Evolutionary conservation across 1,140 invertebrate species (phyloP), one percentile per base, ranked within the genome.

Genomic region (Drosophila pallidifrons): DNA sequence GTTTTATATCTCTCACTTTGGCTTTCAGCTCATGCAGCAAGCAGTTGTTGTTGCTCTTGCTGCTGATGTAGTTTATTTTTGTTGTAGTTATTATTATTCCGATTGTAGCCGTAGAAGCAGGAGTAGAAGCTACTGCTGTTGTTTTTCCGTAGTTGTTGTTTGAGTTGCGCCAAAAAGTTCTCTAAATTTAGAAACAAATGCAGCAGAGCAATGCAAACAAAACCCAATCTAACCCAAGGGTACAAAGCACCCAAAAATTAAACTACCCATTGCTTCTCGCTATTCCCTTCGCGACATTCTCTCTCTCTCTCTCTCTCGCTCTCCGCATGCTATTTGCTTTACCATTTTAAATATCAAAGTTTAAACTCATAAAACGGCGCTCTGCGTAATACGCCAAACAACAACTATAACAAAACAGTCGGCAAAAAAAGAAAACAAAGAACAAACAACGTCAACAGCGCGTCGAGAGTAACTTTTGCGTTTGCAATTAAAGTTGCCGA

Each of bases 271-370:
- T 45, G 16, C 2, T 11, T 15, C 1, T 13, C 32, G 3, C 3
- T 13, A 15, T 5, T 35, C 5, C n/a, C 2, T 28, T 8, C 16
- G 3, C 30, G 5, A 1, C 58, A 20, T n/a, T 28, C 25, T 4
- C n/a, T 8, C 38, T 25, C 25, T 4, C n/a, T 8, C 38, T 25
- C 20, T 20, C 16, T 20, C 16, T 32, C 16, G 13, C 25, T 4
- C n/a, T 8, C 38, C 0, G 2, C 35, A 11, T 73, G 59, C 64
- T 35, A 65, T 76, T 79, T 64, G 58, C 46, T 71, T 76, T 64
- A 6, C 49, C 7, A 41, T 78, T 81, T 60, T 58, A 87, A 87
- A 87, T 87, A 87, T 74, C 83, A 87, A 87, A 88, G 82, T 87
- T 86, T 76, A 86, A 77, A 60, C 76, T 63, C 68, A 77, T 79